These are phyloP conservation scores for Polyommatus icarus DNA, from an alignment of 2,888 invertebrate genomes.

Conservation along the genomic window DNA sequence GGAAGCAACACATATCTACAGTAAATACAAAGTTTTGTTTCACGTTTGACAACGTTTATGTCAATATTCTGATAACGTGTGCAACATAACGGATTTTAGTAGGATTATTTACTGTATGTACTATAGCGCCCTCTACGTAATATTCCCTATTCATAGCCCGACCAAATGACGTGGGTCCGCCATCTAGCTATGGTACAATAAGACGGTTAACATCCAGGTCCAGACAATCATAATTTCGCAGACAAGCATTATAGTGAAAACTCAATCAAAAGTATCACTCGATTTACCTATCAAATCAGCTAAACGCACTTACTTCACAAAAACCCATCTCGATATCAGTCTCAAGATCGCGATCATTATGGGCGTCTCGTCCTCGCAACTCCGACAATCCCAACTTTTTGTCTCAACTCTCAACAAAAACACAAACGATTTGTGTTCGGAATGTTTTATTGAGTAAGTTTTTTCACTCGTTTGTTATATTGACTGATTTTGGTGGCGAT, in stretches of 20 bases:
- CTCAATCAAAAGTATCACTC: neutral
- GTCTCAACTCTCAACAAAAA: slow-evolving; percentile 4
- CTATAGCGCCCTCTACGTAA: no score
- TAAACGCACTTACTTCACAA: neutral
- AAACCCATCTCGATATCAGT: neutral
- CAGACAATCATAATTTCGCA: no score
- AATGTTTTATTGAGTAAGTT: slow-evolving; percentile 12
- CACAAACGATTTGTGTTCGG: slow-evolving; percentile 1
- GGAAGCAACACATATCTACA: no score
- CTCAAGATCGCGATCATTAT: slow-evolving; percentile 1
- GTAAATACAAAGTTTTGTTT: no score
- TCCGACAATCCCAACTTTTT: slow-evolving; percentile 2
- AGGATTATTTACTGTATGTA: no score
- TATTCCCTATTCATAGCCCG: no score
- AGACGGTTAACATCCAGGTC: no score
- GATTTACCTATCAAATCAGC: neutral
- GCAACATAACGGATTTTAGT: no score
- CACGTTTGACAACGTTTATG: no score
- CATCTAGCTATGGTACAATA: no score
- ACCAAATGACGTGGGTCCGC: no score
- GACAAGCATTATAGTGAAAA: neutral
- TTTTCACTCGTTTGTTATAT: slow-evolving; percentile 2
- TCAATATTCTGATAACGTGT: no score
- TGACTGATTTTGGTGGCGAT: neutral
- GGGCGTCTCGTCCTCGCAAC: slow-evolving; percentile 1